Evolutionary conservation across 2,797 vertebrate species (phyloP), one percentile per base, ranked within the genome.

Genomic region (Urophycis tenuis): DNA sequence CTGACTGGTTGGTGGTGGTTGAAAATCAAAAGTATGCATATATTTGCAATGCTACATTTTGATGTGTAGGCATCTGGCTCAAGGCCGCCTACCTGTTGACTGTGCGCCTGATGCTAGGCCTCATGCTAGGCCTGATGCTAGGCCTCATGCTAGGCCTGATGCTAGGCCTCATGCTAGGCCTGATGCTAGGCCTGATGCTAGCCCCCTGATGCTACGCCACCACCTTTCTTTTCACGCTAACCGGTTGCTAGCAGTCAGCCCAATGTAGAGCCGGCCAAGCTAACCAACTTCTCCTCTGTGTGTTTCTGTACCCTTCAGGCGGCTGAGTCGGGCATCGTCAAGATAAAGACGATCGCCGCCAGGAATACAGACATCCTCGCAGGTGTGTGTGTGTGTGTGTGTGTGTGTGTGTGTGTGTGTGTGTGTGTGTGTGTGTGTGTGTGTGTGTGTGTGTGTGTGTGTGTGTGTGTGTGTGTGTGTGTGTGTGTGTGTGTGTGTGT

Each of bases 311-410:
- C 67, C 85, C 25, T 91, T 15, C 82, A 99, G 97, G 98, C 98
- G 45, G 97, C 98, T 86, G 98, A 99, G 91, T 99, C 97, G 72
- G 98, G 98, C 89, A 99, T 99, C 80, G 96, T 99, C 92, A 99
- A 99, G 94, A 96, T 99, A 89, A 99, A 99, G 93, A 99, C 97
- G 70, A 99, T 99, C 86, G 96, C 96, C 85, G 96, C 95, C 85
- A 94, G 96, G 88, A 97, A 94, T 88, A 93, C 93, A 39, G 96
- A 97, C 82, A 94, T 99, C 89, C 93, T 99, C 88, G 92, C 96
- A 95, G 96, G 98, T 99, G 93, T 94, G 90, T 81, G 39, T 74
- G 72, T 9, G 45, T 31, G 41, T 30, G n/a, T 4, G 30, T 49
- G 12, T 79, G 72, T 69, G 60, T 22, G 32, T 99, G 93, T 94